phyloP scores from a whole-genome alignment of 2,113 vertebrate genomes.

The Butorides virescens region DNA sequence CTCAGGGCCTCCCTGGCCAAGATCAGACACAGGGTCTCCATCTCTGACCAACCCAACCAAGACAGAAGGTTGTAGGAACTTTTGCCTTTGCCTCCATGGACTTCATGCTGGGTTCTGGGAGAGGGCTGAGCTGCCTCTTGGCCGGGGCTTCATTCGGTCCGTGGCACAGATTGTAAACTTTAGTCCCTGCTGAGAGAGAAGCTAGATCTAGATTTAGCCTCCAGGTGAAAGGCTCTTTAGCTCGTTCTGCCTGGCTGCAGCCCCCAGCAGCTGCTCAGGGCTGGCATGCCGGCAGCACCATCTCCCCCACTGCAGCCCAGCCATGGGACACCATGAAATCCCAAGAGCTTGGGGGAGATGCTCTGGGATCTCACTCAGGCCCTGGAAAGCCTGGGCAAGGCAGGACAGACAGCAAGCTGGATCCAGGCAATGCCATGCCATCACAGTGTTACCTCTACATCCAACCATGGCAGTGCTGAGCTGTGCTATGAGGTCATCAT shows the following conservation, averaged over 20 bases:
- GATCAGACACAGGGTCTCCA: neutral
- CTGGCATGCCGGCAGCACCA: neutral
- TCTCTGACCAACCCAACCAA: neutral
- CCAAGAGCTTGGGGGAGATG: neutral
- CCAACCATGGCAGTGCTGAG: neutral
- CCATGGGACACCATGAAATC: neutral
- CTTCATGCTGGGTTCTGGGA: neutral
- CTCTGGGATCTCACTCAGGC: neutral
- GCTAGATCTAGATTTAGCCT: neutral
- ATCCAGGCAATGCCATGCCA: neutral
- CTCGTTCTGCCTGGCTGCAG: neutral
- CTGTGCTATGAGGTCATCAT: neutral
- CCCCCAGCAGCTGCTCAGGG: neutral
- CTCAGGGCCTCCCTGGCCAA: neutral
- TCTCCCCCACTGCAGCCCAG: neutral
- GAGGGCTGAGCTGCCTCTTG: neutral
- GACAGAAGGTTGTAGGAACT: neutral
- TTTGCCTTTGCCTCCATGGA: neutral
- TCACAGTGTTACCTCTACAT: neutral
- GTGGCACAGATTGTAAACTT: slow-evolving; percentile 22
- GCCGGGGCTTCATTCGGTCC: neutral
- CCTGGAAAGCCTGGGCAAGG: neutral
- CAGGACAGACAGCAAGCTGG: neutral
- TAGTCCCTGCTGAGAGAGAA: neutral
- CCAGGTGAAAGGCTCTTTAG: neutral